Evolutionary conservation across 2,113 vertebrate genomes (phyloP), one percentile per base, ranked within the genome.

Genomic region (Poicephalus gulielmi): DNA sequence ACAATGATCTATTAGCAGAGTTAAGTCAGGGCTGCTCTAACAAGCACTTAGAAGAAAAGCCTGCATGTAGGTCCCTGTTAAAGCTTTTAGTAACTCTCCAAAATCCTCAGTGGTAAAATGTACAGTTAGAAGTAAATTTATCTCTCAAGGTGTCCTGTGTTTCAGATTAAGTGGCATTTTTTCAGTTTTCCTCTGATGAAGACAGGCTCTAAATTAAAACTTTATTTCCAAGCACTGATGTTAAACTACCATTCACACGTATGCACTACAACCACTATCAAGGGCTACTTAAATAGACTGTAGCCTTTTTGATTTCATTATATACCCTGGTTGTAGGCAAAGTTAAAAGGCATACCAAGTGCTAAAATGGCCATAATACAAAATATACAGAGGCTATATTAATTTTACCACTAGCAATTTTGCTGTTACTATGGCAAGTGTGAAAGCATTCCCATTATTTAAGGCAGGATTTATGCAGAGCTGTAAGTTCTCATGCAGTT

Each of bases 391-490:
- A 89, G 37, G 35, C 27, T 83, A 88, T 71, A 63, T 82, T 95
- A 95, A 95, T 91, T 92, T 95, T 90, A 85, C 67, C 85, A 43
- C 53, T 33, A 31, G 46, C 23, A 66, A 53, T 90, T 93, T 81
- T 86, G 47, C 68, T 86, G 88, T 93, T 92, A 88, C 93, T 95
- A 91, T 78, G 90, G 68, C 13, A 96, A 91, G 79, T 55, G 23
- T 80, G 79, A 96, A 95, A 92, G 57, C 24, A 84, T 68, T 90
- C 49, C 63, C 5, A 9, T 80, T 57, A 90, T 66, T 86, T 69
- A 88, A 90, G 44, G 82, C 39, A 90, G n/a, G 52, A 86, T 77
- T 94, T 63, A 33, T 86, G 64, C 85, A 70, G 18, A 44, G 71
- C 75, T 86, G 10, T 10, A 66, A 86, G 50, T 67, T 52, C 41